These are phyloP conservation scores for Phrixothrix hirtus DNA, from an alignment of 2,888 invertebrate genomes.

Conservation along the genomic window DNA sequence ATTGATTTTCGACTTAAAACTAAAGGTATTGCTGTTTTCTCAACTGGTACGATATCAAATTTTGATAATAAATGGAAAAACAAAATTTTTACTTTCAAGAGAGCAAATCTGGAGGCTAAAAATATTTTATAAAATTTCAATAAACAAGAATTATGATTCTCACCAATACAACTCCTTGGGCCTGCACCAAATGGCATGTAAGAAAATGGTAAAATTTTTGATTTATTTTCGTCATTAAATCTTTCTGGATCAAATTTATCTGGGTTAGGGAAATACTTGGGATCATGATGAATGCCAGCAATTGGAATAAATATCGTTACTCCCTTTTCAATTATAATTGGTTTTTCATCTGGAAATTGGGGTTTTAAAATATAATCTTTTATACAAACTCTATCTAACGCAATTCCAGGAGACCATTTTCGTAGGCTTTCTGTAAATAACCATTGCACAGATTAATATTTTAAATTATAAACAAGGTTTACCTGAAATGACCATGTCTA, in stretches of 20 bases:
- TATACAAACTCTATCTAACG: slow-evolving; percentile 60
- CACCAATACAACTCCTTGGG: slow-evolving; percentile 54
- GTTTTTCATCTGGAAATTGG: slow-evolving; percentile 49
- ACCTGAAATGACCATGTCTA: slow-evolving; percentile 64
- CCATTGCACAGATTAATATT: too few relatives aligned
- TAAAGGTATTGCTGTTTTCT: slow-evolving; percentile 18
- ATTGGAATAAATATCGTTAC: slow-evolving; percentile 57
- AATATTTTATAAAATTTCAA: too few relatives aligned
- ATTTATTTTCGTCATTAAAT: slow-evolving; percentile 60
- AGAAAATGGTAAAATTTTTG: slow-evolving; percentile 57
- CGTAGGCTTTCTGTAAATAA: slow-evolving; percentile 64
- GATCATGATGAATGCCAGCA: slow-evolving; percentile 61
- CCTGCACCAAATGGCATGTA: slow-evolving; percentile 61
- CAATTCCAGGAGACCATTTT: slow-evolving; percentile 61
- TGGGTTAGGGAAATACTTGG: slow-evolving; percentile 61
- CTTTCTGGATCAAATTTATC: slow-evolving; percentile 60
- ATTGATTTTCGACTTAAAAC: slow-evolving; percentile 7
- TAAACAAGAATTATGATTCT: too few relatives aligned
- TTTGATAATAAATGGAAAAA: slow-evolving; percentile 47
- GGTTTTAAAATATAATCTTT: slow-evolving; percentile 61
- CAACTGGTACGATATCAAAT: slow-evolving; percentile 41
- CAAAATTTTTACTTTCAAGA: slow-evolving; percentile 53
- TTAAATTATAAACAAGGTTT: too few relatives aligned
- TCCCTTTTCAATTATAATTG: slow-evolving; percentile 53
- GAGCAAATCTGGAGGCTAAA: slow-evolving; percentile 46